A percentile compares a stretch with the other conserved stretches of the same genome.
phyloP scores from a whole-genome alignment of 2,888 invertebrate species.

The Sinhomidia bicolor region DNA sequence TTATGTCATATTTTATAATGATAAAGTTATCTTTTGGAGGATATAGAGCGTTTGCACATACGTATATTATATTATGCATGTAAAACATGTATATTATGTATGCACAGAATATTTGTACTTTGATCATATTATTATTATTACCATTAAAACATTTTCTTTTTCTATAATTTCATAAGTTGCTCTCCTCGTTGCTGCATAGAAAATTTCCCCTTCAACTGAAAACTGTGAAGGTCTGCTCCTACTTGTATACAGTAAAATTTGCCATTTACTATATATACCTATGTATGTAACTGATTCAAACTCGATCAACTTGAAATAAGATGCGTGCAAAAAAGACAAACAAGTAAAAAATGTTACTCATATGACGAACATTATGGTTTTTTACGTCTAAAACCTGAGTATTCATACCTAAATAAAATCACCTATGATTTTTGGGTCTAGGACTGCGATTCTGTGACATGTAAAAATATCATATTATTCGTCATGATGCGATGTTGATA shows the following conservation, averaged over 20 bases:
- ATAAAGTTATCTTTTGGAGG: constrained; percentile 1
- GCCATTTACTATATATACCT: too few relatives aligned
- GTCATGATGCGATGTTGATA: constrained; percentile 58
- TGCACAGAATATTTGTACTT: too few relatives aligned
- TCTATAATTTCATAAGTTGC: too few relatives aligned
- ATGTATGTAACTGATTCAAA: neutral
- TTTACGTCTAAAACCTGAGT: constrained; percentile 30
- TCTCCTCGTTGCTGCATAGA: too few relatives aligned
- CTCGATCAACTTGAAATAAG: neutral
- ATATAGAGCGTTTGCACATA: neutral
- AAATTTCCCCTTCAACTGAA: too few relatives aligned
- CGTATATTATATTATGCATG: neutral
- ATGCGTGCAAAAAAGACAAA: neutral
- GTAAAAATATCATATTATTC: constrained; percentile 17
- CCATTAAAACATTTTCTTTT: too few relatives aligned
- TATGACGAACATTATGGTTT: neutral
- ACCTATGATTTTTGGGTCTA: neutral
- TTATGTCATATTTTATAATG: neutral
- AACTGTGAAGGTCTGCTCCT: too few relatives aligned
- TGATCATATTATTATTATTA: too few relatives aligned
- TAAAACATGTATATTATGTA: neutral
- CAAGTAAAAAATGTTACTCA: neutral
- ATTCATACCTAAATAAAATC: constrained; percentile 40
- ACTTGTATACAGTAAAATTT: too few relatives aligned
- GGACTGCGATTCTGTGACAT: neutral